Percentiles rank a stretch among this genome's conserved stretches.
These are phyloP conservation scores for Pterostichus madidus DNA, from an alignment of 2,888 invertebrate genomes.

Conservation along the genomic window DNA sequence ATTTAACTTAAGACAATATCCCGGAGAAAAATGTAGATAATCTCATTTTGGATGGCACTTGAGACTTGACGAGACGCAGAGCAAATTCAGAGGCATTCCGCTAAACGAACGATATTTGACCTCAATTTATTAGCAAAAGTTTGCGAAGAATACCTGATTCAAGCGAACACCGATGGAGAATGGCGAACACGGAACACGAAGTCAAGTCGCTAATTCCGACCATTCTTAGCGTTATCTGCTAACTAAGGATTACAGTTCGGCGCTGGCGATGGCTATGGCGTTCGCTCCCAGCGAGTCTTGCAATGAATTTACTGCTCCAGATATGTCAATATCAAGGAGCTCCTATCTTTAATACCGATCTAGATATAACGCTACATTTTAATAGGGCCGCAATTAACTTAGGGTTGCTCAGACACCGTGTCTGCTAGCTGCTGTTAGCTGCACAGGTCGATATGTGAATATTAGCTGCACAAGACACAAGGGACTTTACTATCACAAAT, in stretches of 20 bases:
- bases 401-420: not conserved
- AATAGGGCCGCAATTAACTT: constrained; percentile 63
- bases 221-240: constrained; percentile 62
- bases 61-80: not conserved
- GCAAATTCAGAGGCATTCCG: not conserved
- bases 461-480: too few species aligned
- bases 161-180: not conserved
- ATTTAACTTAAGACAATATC: constrained; percentile 31
- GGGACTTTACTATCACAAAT: too few species aligned
- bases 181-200: too few species aligned
- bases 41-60: constrained; percentile 18
- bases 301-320: constrained; percentile 63
- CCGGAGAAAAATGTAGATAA: constrained; percentile 23
- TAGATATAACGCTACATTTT: constrained; percentile 61
- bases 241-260: constrained; percentile 56
- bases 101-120: constrained; percentile 43
- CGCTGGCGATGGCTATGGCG: not conserved
- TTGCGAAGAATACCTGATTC: constrained; percentile 55
- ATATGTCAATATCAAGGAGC: constrained; percentile 63
- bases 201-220: constrained; percentile 38
- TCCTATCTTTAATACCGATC: constrained; percentile 53
- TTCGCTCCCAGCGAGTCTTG: constrained; percentile 54
- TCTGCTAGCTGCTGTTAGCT: too few species aligned
- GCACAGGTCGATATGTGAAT: too few species aligned
- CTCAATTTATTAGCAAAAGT: constrained; percentile 47